These are phyloP conservation scores for Kryptolebias ocellatus DNA, from an alignment of 2,797 vertebrate species.

Conservation along the genomic window DNA sequence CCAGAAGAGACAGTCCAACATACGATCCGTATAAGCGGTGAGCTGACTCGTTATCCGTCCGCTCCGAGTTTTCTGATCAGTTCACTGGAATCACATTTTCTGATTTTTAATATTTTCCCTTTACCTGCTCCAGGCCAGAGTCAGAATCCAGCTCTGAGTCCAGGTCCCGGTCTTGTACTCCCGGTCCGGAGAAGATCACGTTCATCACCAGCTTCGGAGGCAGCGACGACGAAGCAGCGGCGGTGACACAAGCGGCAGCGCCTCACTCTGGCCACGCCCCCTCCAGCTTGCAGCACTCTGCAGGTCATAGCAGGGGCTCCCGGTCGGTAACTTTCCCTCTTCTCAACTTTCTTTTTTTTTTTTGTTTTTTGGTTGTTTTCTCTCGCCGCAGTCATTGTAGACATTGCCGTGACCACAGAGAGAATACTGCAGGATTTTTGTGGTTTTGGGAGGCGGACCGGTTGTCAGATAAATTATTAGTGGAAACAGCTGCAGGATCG, in stretches of 20 bases:
- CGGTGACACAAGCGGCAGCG: slow-evolving; percentile 70
- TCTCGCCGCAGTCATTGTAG: slow-evolving; percentile 60
- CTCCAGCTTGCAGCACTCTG: slow-evolving; percentile 83
- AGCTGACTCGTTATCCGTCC: slow-evolving; percentile 39
- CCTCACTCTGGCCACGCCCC: slow-evolving; percentile 78
- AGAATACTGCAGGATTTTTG: slow-evolving; percentile 51
- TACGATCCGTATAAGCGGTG: slow-evolving; percentile 97
- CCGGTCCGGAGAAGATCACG: slow-evolving; percentile 92
- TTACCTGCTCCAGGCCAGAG: slow-evolving; percentile 80
- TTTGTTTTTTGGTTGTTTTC: slow-evolving; percentile 72
- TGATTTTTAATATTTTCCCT: background rate
- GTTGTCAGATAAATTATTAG: slow-evolving; percentile 13
- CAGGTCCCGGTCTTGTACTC: slow-evolving; percentile 87
- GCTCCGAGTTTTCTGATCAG: background rate
- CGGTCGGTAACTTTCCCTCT: slow-evolving; percentile 95
- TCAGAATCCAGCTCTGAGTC: slow-evolving; percentile 92
- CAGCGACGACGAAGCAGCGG: slow-evolving; percentile 89
- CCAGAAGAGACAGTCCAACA: slow-evolving; percentile 95
- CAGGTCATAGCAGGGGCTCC: slow-evolving; percentile 95
- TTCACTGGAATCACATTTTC: background rate
- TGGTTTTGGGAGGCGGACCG: slow-evolving; percentile 52
- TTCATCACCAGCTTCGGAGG: slow-evolving; percentile 98
- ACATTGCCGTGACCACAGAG: slow-evolving; percentile 57
- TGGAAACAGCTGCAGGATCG: slow-evolving; percentile 8
- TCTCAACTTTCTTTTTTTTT: slow-evolving; percentile 70